Evolutionary conservation across 2,797 vertebrate genomes (phyloP), one percentile per base, ranked within the genome.

Genomic region (Poeciliopsis gracilis): DNA sequence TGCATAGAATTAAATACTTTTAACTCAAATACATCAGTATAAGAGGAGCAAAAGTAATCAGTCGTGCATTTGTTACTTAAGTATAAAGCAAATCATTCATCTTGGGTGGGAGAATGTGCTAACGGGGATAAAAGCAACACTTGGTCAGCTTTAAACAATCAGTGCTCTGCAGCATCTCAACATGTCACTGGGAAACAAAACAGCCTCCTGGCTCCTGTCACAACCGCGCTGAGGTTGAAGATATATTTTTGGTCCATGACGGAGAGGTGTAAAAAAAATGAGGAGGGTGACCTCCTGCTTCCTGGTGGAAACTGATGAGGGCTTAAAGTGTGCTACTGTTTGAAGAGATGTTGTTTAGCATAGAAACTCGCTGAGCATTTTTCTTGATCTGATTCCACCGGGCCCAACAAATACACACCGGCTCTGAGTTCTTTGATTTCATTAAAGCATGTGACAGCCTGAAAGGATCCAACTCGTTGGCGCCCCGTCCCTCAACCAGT

Each of bases 191-290:
- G 61, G 89, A 90, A 89, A 73, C 53, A 77, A 77, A 90, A 71
- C 7, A 46, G 74, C 46, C 80, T 86, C 71, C 77, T 77, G 82
- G 71, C 72, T 79, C 45, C 28, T 76, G 83, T 91, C 83, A 74
- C 82, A 77, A 80, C 78, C 20, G 69, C n/a, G 53, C 13, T 38
- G 73, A 77, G 81, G 66, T n/a, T 86, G 30, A 45, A 23, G 79
- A 71, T 80, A 90, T 94, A 93, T 94, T 94, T 93, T 92, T 84
- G 83, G 89, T 89, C 84, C 80, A 55, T 90, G 78, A 89, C 88
- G 86, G 88, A 82, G 77, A 92, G 82, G 90, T 85, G 85, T 90
- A 82, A 89, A 89, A 91, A 90, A 47, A 46, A 43, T 45, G 43
- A 46, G 74, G 73, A 80, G 82, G 71, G 69, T 80, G 85, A 84